Evolutionary conservation across 2,113 vertebrate species (phyloP).

Genomic region (Oxyura jamaicensis): DNA sequence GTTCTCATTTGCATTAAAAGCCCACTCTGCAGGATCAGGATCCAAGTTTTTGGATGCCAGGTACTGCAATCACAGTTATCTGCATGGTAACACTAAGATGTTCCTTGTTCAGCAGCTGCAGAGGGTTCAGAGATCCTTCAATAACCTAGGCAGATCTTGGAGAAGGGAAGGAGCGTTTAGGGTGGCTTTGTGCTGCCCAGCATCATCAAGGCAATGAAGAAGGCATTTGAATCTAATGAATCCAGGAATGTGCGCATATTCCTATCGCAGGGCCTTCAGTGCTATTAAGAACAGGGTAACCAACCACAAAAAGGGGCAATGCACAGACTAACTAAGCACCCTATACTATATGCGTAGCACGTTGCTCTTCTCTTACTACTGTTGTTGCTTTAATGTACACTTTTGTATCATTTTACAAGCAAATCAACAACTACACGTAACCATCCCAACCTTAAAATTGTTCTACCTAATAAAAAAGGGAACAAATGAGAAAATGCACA

Average conservation of each 20-base stretch:
- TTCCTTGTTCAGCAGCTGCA: background rate
- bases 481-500: background rate
- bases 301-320: fast-evolving
- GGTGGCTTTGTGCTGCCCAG: background rate
- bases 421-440: background rate
- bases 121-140: background rate
- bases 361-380: background rate
- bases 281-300: background rate
- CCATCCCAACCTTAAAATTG: background rate
- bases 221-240: background rate
- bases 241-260: background rate
- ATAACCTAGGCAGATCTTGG: background rate
- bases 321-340: fast-evolving
- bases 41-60: background rate
- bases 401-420: background rate
- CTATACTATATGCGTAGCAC: background rate
- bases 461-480: background rate
- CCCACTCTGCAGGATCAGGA: background rate
- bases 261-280: background rate
- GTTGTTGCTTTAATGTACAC: background rate
- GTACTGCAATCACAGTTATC: background rate
- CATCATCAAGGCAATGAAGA: background rate
- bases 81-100: too few species aligned
- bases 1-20: background rate
- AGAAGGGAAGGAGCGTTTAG: background rate